Base-by-base conservation (phyloP, 1,140 invertebrate species). In the Hyles vespertilio region DNA sequence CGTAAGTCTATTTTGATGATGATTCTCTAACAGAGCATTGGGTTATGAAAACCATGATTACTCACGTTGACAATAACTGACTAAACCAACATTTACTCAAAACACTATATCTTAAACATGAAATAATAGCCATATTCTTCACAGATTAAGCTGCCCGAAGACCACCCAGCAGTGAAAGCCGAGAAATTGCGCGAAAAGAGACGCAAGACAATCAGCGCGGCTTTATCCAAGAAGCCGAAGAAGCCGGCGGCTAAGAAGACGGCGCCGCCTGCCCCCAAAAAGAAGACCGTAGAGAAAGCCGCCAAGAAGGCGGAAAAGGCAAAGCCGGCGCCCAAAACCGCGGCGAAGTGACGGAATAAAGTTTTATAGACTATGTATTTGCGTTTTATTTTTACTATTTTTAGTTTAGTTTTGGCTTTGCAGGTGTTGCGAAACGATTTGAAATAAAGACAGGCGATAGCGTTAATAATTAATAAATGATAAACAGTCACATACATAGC, bases 1-100 rank as follows among this genome's bases (percentile, higher is more conserved):
- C 4, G 5, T 40, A 5, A 40, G 5, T 5, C 36, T 40, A 40
- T 51, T 61, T 89, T 91, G 89, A 91, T 91, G 90, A 91, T 78
- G 89, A 58, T 73, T 79, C 79, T 81, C 47, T 76, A 68, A 85
- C 84, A 89, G 89, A 92, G 91, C 91, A 92, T 90, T 92, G 91
- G 91, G 91, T 91, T 91, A 91, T 92, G 91, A 92, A 34, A 7
- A 71, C 74, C 54, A 74, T 91, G 90, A 91, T 91, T 91, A 89
- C 80, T 74, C 68, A 89, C 84, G 84, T 91, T 90, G 89, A 91
- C 88, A 84, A 60, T 63, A 75, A 59, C 84, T 87, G 84, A 54
- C 12, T n/a, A 3, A 40, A 5, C 36, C 36, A 22, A 22, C 22
- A 22, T 22, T 22, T 22, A 22, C 22, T 22, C 22, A 22, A 22